Evolutionary conservation across 1,140 invertebrate genomes (phyloP).

Genomic region (Monomorium pharaonis): DNA sequence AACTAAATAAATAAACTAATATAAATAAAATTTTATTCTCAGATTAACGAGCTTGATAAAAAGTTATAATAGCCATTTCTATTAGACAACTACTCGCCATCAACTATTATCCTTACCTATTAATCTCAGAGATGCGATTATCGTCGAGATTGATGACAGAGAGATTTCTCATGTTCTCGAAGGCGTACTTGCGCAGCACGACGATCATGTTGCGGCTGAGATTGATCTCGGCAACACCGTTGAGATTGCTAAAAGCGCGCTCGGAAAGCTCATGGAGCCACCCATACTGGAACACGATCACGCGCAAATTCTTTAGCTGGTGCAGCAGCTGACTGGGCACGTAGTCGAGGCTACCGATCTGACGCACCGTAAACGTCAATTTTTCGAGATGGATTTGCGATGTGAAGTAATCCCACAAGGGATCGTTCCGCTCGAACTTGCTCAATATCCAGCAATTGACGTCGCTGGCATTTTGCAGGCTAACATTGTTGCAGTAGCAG

Average conservation of each 20-base stretch:
- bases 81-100: neutral
- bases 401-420: constrained; percentile 89
- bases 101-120: constrained; percentile 84
- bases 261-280: constrained; percentile 88
- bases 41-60: neutral
- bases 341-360: constrained; percentile 88
- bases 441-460: constrained; percentile 89
- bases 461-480: constrained; percentile 79
- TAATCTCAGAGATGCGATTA: constrained; percentile 90
- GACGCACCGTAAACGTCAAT: constrained; percentile 89
- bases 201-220: constrained; percentile 89
- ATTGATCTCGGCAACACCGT: constrained; percentile 88
- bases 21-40: neutral
- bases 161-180: constrained; percentile 89
- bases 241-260: constrained; percentile 90
- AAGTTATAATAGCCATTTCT: neutral
- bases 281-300: constrained; percentile 89
- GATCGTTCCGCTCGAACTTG: constrained; percentile 87
- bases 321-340: constrained; percentile 89
- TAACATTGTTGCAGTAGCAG: constrained; percentile 83
- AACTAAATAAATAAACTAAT: neutral
- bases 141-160: constrained; percentile 89
- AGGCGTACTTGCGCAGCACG: constrained; percentile 87
- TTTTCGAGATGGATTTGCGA: constrained; percentile 89
- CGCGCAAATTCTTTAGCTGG: constrained; percentile 88